Conservation (phyloP, 2,888 invertebrate species). For the Latrodectus hesperus region DNA sequence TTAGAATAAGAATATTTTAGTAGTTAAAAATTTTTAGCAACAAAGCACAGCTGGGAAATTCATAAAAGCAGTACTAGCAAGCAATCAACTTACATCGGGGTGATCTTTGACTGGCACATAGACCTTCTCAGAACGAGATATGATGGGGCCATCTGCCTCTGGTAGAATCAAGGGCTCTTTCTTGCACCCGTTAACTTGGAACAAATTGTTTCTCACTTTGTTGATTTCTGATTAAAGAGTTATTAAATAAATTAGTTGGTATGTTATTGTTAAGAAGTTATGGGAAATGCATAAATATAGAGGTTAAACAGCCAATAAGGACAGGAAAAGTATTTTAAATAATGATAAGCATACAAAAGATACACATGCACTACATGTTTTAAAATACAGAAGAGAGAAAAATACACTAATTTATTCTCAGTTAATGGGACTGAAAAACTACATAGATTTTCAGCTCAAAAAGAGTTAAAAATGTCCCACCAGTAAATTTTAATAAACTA, state of each 20-base stretch:
- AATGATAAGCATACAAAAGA: conserved; percentile 3
- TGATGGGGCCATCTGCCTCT: conserved; percentile 91
- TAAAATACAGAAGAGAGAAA: neutral
- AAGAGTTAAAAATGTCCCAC: no score
- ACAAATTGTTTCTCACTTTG: conserved; percentile 96
- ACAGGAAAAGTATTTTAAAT: neutral
- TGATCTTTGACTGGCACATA: conserved; percentile 99
- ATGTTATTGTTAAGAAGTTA: conserved; percentile 42
- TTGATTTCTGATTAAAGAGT: conserved; percentile 90
- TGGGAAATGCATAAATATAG: conserved; percentile 30
- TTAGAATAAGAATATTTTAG: no score
- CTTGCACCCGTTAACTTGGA: conserved; percentile 98
- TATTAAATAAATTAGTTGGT: conserved; percentile 52
- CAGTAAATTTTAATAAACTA: no score
- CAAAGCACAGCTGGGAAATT: conserved; percentile 20
- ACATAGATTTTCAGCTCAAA: no score
- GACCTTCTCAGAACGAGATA: conserved; percentile 98
- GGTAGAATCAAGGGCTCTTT: conserved; percentile 94
- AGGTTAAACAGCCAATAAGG: neutral
- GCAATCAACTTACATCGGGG: conserved; percentile 92
- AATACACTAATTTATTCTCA: no score
- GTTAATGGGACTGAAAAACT: no score
- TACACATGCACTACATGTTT: neutral
- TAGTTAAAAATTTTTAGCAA: neutral
- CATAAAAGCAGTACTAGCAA: conserved; percentile 26